phyloP scores from a whole-genome alignment of 2,888 invertebrate species.

The Orthosia cruda region DNA sequence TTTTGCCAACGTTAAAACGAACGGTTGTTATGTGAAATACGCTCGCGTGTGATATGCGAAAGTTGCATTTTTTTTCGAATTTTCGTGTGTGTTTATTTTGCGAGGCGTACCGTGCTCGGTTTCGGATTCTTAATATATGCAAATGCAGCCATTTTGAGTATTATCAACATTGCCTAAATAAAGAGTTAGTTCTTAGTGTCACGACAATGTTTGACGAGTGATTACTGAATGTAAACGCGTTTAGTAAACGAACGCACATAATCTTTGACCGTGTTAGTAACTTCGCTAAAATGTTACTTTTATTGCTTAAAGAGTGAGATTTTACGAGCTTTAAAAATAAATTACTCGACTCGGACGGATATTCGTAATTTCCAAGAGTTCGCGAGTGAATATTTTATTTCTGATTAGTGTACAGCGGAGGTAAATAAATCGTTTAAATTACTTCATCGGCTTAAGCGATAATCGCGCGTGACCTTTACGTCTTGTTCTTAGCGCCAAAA shows the following conservation, averaged over 20 bases:
- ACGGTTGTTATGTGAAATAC: conserved; percentile 87
- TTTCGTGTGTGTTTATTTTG: conserved; percentile 84
- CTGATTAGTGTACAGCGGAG: conserved; percentile 80
- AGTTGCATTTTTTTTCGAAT: conserved; percentile 79
- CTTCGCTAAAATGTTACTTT: conserved; percentile 90
- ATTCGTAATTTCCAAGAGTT: conserved; percentile 83
- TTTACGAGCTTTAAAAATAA: conserved; percentile 91
- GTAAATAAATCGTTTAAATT: conserved; percentile 81
- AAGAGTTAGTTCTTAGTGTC: conserved; percentile 83
- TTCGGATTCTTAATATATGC: conserved; percentile 80
- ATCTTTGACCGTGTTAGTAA: conserved; percentile 82
- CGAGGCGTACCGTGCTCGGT: conserved; percentile 77
- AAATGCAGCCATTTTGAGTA: conserved; percentile 78
- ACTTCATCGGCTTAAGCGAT: conserved; percentile 67
- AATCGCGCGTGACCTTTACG: conserved; percentile 40
- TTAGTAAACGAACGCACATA: conserved; percentile 80
- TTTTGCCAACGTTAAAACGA: conserved; percentile 80
- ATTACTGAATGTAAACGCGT: conserved; percentile 79
- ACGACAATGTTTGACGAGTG: conserved; percentile 86
- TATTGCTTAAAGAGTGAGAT: conserved; percentile 90
- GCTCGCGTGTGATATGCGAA: conserved; percentile 87
- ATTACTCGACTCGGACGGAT: conserved; percentile 85
- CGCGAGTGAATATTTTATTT: conserved; percentile 86
- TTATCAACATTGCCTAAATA: conserved; percentile 77
- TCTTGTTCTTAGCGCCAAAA: conserved; percentile 52